phyloP scores from a whole-genome alignment of 1,140 invertebrate genomes.

The Lordiphosa clarofinis region DNA sequence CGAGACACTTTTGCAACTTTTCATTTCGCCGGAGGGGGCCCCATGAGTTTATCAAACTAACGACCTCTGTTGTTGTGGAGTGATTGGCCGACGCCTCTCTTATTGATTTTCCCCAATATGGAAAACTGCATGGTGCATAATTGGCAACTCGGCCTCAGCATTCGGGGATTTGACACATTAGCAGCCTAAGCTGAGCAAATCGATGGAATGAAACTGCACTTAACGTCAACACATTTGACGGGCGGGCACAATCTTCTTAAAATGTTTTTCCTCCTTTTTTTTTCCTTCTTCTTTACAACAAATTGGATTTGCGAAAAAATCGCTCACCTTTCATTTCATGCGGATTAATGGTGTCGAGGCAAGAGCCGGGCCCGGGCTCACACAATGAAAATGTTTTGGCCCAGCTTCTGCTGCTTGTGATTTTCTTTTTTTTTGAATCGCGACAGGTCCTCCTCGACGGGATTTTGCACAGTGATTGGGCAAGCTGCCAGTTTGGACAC shows the following conservation, averaged over 20 bases:
- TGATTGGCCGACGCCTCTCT: conserved; percentile 11
- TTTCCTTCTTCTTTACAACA: conserved; percentile 45
- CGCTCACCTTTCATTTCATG: conserved; percentile 74
- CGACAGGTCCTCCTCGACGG: conserved; percentile 31
- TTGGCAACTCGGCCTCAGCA: conserved; percentile 37
- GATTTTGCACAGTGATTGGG: conserved; percentile 55
- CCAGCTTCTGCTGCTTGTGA: conserved; percentile 10
- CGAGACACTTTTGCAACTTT: conserved; percentile 74
- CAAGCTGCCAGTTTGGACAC: conserved; percentile 65
- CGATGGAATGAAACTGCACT: conserved; percentile 74
- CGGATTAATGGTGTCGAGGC: conserved; percentile 69
- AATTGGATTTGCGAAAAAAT: conserved; percentile 75
- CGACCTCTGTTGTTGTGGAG: conserved; percentile 50
- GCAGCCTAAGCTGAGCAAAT: conserved; percentile 58
- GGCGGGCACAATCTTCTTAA: conserved; percentile 37
- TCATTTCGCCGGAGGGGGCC: conserved; percentile 25
- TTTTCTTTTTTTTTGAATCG: conserved; percentile 7
- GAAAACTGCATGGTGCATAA: conserved; percentile 51
- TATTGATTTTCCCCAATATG: conserved; percentile 66
- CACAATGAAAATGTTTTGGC: conserved; percentile 44
- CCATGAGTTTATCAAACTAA: conserved; percentile 54
- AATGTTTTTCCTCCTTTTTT: conserved; percentile 34
- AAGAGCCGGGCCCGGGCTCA: conserved; percentile 22
- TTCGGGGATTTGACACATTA: conserved; percentile 40
- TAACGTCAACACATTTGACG: conserved; percentile 69